A percentile compares a stretch with the other conserved stretches of the same genome.
These are phyloP conservation scores for Tachina fera DNA, from an alignment of 2,888 invertebrate genomes.

Conservation along the genomic window DNA sequence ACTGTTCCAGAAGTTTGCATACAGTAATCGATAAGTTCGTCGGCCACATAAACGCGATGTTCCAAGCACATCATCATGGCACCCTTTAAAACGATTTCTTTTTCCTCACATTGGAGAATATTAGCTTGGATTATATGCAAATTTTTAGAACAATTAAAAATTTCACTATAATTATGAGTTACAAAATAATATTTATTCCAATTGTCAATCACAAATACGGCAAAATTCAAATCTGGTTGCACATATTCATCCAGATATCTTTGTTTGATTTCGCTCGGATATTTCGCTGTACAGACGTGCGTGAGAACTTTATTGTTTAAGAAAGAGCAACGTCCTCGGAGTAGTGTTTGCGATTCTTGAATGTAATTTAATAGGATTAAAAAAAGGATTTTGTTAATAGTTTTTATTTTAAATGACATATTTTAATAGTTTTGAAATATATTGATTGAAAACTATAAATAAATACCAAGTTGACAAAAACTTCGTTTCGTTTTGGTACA, in stretches of 20 bases:
- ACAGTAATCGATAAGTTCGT: conserved; percentile 63
- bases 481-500: too few species aligned
- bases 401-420: background rate
- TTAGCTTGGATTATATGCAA: background rate
- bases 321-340: conserved; percentile 16
- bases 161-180: conserved; percentile 32
- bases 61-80: conserved; percentile 38
- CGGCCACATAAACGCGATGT: conserved; percentile 48
- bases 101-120: conserved; percentile 15
- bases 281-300: conserved; percentile 34
- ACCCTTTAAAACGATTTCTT: background rate
- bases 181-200: conserved; percentile 43
- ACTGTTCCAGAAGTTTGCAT: background rate
- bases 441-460: background rate
- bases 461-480: too few species aligned
- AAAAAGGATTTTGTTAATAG: conserved; percentile 22
- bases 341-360: background rate
- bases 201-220: conserved; percentile 29
- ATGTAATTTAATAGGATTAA: conserved; percentile 22
- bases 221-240: conserved; percentile 6
- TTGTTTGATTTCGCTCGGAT: conserved; percentile 31
- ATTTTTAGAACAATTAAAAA: conserved; percentile 37
- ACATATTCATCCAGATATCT: conserved; percentile 51
- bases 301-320: conserved; percentile 43
- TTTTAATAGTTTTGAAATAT: conserved; percentile 21